Evolutionary conservation across 2,888 invertebrate genomes (phyloP), one percentile per base, ranked within the genome.

Genomic region (Polyommatus iphigenia): DNA sequence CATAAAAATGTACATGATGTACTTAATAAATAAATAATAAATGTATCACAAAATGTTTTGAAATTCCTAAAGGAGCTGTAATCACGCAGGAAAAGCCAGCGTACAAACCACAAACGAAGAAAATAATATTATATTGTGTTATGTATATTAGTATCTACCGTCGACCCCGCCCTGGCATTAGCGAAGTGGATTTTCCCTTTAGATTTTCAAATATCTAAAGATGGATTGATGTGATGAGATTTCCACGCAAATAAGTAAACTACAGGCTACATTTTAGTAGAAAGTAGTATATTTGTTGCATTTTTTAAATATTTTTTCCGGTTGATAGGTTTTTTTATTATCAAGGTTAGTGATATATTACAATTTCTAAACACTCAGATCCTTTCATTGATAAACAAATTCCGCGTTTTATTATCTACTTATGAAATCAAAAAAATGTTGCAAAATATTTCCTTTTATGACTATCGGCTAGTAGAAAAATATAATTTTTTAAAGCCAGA

Each of bases 331-430:
- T 59, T 59, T n/a, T 59, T 59, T 59, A 59, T 46, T 10, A 46
- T 59, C 59, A 59, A 59, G 59, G 59, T 20, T 59, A 59, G 8
- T 59, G 59, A 20, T 59, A 59, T 20, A 20, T 20, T 4, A 20
- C n/a, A 67, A 29, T 67, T 67, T 67, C 67, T 32, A 67, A 32
- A 67, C 7, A 18, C 15, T 62, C 8, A 62, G 62, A 62, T 62
- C 13, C 24, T 29, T 67, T 67, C 67, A 32, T 32, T 15, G 67
- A 67, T 67, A 67, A 67, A 67, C 18, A 32, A 67, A 67, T 67
- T 67, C 67, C 32, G 15, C 67, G 67, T 67, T 67, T 67, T 67
- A 67, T 67, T 67, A 29, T 67, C 62, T 62, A 24, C 67, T 29
- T 67, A 67, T 67, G 67, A 24, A 67, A 32, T 29, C 29, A 67